Evolutionary conservation across 2,797 vertebrate genomes (phyloP).

Genomic region (Pipistrellus kuhlii): DNA sequence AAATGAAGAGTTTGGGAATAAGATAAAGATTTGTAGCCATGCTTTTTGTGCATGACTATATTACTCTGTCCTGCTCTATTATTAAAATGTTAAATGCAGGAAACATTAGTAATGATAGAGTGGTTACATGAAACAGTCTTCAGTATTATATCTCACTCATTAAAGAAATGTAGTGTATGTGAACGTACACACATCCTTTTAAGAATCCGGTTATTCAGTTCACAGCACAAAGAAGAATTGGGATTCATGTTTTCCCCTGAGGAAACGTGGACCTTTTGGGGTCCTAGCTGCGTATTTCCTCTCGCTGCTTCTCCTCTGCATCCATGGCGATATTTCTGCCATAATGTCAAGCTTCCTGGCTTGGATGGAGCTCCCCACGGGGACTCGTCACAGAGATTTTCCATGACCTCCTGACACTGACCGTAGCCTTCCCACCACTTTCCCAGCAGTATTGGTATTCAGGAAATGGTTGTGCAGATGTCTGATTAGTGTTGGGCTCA

Average conservation of each 20-base stretch:
- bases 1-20: background rate
- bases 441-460: conserved; percentile 63
- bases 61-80: background rate
- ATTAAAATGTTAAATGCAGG: background rate
- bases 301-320: background rate
- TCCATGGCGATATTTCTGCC: background rate
- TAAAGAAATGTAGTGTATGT: background rate
- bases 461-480: conserved; percentile 65
- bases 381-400: conserved; percentile 24
- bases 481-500: background rate
- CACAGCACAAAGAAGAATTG: background rate
- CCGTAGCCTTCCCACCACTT: conserved; percentile 54
- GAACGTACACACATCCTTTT: accelerated
- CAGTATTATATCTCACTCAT: background rate
- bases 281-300: too few species aligned
- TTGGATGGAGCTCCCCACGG: background rate
- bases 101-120: too few species aligned
- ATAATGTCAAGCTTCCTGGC: background rate
- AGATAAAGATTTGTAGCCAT: background rate
- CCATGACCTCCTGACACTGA: conserved; percentile 55
- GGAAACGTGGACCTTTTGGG: background rate
- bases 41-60: background rate
- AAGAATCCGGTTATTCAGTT: background rate
- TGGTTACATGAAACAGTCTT: background rate
- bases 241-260: accelerated